Evolutionary conservation across 2,888 invertebrate species (phyloP), one percentile per base, ranked within the genome.

Genomic region (Azorinus chamasolen): DNA sequence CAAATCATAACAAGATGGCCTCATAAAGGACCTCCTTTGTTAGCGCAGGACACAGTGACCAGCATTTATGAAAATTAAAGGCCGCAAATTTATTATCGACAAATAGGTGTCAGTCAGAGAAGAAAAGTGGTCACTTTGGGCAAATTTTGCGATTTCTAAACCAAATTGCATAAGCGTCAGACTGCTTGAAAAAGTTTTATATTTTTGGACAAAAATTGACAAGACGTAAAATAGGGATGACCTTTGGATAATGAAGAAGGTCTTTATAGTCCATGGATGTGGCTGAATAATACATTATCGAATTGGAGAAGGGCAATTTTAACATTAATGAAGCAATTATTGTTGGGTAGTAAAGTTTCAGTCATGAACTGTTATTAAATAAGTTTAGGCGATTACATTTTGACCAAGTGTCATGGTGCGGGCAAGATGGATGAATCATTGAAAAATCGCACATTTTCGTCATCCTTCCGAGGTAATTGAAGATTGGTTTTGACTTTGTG

Each of bases 311-410:
- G 25, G 69, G 58, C 63, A 68, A 39, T 51, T 59, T 68, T 48
- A 43, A 22, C 63, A 69, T 74, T 63, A 74, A 74, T 74, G 74
- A 68, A 69, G 50, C 68, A 57, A 68, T 74, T 74, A 57, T 62
- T 48, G 43, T 18, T 43, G 41, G 24, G 51, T 62, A 25, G 50
- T 62, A 48, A 62, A 16, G 64, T 64, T 54, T 64, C 64, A 54
- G 64, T 46, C 64, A 64, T 64, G 64, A 54, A 62, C 54, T 64
- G 27, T 27, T 53, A 53, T 32, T 37, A 51, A 64, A 64, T 64
- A 27, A 54, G 43, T 64, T 63, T 51, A 39, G 32, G 39, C 22
- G 27, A 41, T 50, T 55, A 55, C 43, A 39, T 37, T 6, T 41
- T 32, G 24, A 39, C 43, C 41, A n/a, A 25, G 48, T 45, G n/a